A percentile compares a stretch with the other conserved stretches of the same genome.
Conservation (phyloP, 2,888 invertebrate species). For the Heliconius cydno region DNA sequence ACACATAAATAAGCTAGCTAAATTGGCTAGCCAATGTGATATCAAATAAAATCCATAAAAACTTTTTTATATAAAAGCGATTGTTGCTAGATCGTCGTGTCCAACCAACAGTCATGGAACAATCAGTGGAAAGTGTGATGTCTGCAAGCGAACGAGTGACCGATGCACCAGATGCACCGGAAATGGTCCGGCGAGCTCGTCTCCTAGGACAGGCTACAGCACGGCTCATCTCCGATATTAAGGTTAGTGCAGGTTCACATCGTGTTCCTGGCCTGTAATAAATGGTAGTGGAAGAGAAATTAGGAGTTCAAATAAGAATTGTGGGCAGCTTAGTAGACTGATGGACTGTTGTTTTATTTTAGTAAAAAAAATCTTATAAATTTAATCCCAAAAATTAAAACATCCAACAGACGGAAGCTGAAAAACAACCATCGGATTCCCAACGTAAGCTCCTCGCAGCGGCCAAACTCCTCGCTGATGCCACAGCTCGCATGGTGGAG, state of each 20-base stretch:
- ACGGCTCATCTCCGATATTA: slow-evolving; percentile 96
- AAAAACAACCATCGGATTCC: slow-evolving; percentile 92
- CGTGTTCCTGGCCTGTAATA: not conserved
- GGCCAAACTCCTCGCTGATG: slow-evolving; percentile 97
- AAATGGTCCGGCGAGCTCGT: slow-evolving; percentile 97
- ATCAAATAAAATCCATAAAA: no score
- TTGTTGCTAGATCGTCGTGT: slow-evolving; percentile 79
- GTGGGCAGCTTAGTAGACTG: not conserved
- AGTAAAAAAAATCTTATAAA: no score
- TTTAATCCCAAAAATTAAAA: no score
- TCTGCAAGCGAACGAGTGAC: slow-evolving; percentile 94
- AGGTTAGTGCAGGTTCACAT: slow-evolving; percentile 72
- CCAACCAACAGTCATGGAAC: slow-evolving; percentile 87
- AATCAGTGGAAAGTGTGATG: slow-evolving; percentile 94
- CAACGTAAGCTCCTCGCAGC: slow-evolving; percentile 96
- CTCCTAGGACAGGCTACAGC: slow-evolving; percentile 97
- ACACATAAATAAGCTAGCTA: no score
- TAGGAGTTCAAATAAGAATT: not conserved
- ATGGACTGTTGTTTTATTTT: not conserved
- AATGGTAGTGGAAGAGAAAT: not conserved
- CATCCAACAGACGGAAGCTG: slow-evolving; percentile 89
- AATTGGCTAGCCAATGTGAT: no score
- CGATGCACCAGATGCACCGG: slow-evolving; percentile 93
- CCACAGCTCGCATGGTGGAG: slow-evolving; percentile 98
- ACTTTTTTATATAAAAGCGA: not conserved